Base-by-base conservation (phyloP, 2,797 vertebrate genomes). In the Anguilla megastoma region DNA sequence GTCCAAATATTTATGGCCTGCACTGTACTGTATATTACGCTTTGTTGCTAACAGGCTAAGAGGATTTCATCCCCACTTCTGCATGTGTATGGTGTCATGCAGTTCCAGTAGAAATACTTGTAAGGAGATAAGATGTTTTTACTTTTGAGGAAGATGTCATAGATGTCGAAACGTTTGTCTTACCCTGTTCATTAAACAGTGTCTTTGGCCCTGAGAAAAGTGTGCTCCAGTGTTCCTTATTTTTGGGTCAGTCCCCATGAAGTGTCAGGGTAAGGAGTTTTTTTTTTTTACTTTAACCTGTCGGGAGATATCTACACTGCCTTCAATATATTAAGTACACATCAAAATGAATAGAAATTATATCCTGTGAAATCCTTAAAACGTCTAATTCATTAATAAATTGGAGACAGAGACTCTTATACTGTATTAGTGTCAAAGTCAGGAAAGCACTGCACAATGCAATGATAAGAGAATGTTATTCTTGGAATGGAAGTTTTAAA, bases 381-480 rank as follows among this genome's bases (percentile, higher is more conserved):
- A 79, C 14, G 76, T 7, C 33, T 7, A 45, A 80, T 45, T 12
- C 27, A 74, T 71, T n/a, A 71, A n/a, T 79, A 45, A 36, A 79
- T 36, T 79, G 14, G 74, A 2, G 21, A 41, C 36, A 48, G 7
- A 7, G 76, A 48, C 18, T 80, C 14, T 4, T 3, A 24, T 8
- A 24, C 9, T 48, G 16, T 45, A 80, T 14, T 80, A 16, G 1
- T 36, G 30, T 5, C 12, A 33, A 10, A 33, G 10, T 79, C 27
- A 79, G 33, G 36, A 79, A 79, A 79, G 9, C 24, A n/a, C 24
- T 18, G 3, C 60, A 63, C 24, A n/a, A 63, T 63, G 27, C 7
- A 71, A 71, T 74, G 3, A 8, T 10, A 74, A 74, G 69, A 71
- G 66, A 71, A 21, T 79, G 74, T 80, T 82, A 48, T 82, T 82